Evolutionary conservation across 2,888 invertebrate species (phyloP).

Genomic region (Cylindroiulus punctatus): DNA sequence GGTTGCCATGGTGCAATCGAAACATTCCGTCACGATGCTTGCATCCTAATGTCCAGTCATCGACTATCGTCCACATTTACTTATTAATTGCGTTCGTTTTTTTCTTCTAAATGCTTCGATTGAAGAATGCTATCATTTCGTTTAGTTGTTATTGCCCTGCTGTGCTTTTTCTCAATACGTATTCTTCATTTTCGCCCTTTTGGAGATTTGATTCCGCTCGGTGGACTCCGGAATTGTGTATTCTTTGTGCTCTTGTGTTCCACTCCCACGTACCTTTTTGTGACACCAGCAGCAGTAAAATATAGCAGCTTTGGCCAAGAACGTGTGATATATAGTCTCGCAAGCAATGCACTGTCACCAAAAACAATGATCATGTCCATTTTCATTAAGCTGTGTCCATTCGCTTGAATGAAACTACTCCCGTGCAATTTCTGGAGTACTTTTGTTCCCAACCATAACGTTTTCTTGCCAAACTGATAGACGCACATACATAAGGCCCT

Average conservation of each 20-base stretch:
- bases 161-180: conserved; percentile 20
- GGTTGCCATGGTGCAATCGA: background rate
- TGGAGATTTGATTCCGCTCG: conserved; percentile 34
- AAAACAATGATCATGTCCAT: conserved; percentile 42
- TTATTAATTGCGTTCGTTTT: background rate
- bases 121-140: background rate
- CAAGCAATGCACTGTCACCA: conserved; percentile 38
- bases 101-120: background rate
- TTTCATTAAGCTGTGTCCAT: conserved; percentile 38
- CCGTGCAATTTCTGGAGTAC: conserved; percentile 21
- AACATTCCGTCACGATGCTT: background rate
- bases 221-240: conserved; percentile 20
- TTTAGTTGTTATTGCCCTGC: background rate
- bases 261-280: background rate
- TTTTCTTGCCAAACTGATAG: background rate
- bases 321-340: conserved; percentile 30
- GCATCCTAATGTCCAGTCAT: background rate
- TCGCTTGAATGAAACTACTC: conserved; percentile 6
- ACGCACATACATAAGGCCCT: background rate
- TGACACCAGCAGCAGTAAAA: conserved; percentile 22
- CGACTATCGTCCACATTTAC: background rate
- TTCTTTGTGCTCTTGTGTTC: background rate
- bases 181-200: conserved; percentile 38
- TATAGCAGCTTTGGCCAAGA: conserved; percentile 27
- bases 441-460: conserved; percentile 12